Evolutionary conservation across 2,113 vertebrate species (phyloP).

Genomic region (Girardinichthys multiradiatus): DNA sequence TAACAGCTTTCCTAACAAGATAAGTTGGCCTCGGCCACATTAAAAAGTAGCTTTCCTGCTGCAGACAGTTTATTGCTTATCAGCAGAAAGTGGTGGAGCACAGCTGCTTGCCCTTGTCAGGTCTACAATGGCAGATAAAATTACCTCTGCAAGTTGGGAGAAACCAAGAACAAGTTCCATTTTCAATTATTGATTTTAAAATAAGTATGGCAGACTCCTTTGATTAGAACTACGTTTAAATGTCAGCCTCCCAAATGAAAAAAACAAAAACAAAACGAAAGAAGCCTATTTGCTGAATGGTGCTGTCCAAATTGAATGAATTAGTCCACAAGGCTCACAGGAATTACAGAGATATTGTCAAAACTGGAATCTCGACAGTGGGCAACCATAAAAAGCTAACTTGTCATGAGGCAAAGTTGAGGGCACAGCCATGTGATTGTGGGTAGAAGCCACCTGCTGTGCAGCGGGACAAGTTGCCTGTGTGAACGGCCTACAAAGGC

Average conservation of each 20-base stretch:
- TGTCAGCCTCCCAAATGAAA: slow-evolving; percentile 15
- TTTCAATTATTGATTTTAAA: slow-evolving; percentile 30
- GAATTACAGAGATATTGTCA: slow-evolving; percentile 54
- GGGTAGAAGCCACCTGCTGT: slow-evolving; percentile 63
- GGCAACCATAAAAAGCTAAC: slow-evolving; percentile 64
- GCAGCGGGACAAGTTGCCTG: slow-evolving; percentile 61
- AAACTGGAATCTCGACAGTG: slow-evolving; percentile 46
- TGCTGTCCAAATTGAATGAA: slow-evolving; percentile 34
- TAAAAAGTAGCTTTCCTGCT: not conserved
- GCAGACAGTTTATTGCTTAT: not conserved
- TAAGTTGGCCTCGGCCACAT: not conserved
- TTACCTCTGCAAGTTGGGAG: slow-evolving; percentile 45
- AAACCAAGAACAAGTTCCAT: slow-evolving; percentile 32
- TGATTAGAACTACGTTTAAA: slow-evolving; percentile 43
- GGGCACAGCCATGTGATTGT: slow-evolving; percentile 64
- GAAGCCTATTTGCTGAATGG: slow-evolving; percentile 24
- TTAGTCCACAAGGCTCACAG: slow-evolving; percentile 24
- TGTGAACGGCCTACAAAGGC: slow-evolving; percentile 70
- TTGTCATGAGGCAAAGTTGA: slow-evolving; percentile 70
- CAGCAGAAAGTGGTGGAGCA: not conserved
- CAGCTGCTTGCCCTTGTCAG: slow-evolving; percentile 16
- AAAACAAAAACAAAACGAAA: not conserved
- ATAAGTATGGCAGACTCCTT: not conserved
- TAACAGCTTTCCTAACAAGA: slow-evolving; percentile 1
- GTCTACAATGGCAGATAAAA: slow-evolving; percentile 48